These are phyloP conservation scores for Buphagus erythrorhynchus DNA, from an alignment of 2,797 vertebrate genomes.

Conservation along the genomic window DNA sequence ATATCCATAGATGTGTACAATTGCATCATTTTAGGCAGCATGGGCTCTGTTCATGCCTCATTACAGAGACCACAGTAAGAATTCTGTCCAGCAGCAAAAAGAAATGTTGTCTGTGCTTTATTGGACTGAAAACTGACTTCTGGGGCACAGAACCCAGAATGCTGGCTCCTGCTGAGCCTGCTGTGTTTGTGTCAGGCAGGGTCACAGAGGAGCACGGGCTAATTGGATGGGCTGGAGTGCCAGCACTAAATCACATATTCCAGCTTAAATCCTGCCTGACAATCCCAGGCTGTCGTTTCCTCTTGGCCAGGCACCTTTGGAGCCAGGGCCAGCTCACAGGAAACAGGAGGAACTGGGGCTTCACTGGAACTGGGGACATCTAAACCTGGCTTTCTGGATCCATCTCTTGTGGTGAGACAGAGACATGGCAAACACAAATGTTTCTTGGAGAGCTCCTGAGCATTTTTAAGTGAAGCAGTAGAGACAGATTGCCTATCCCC, in stretches of 20 bases:
- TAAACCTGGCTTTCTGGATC: neutral
- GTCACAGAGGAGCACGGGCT: neutral
- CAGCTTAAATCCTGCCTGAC: neutral
- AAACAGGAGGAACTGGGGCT: neutral
- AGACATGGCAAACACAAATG: neutral
- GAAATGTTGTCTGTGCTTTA: neutral
- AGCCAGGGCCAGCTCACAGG: constrained; percentile 16
- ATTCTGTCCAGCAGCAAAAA: neutral
- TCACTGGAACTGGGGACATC: neutral
- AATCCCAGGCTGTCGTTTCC: neutral
- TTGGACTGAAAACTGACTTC: neutral
- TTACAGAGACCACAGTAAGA: neutral
- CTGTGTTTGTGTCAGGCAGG: neutral
- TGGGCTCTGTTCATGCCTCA: neutral
- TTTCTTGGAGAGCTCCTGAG: neutral
- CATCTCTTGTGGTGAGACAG: neutral
- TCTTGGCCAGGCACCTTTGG: neutral
- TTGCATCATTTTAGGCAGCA: neutral
- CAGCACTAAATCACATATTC: neutral
- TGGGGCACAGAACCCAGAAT: neutral
- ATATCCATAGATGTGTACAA: no score
- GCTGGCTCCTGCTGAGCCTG: neutral
- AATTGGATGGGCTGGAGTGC: neutral
- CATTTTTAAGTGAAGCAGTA: neutral
- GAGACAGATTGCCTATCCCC: neutral